These are phyloP conservation scores for Tympanuchus pallidicinctus DNA, from an alignment of 2,113 vertebrate species.

Conservation along the genomic window DNA sequence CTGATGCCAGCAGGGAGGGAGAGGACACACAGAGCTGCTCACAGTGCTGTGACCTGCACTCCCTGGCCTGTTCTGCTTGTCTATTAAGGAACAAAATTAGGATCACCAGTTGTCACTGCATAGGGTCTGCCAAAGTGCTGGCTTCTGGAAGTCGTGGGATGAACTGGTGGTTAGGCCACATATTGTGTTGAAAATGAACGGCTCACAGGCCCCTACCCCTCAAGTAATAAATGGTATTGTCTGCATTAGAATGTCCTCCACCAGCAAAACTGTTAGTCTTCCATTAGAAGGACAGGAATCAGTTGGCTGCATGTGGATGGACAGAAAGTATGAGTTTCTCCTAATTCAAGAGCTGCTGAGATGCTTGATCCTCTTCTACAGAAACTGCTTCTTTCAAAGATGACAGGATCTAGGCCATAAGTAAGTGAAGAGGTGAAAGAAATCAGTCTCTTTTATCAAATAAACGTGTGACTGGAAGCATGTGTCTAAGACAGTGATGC, in stretches of 20 bases:
- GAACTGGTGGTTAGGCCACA: background rate
- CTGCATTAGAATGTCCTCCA: background rate
- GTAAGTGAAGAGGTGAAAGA: background rate
- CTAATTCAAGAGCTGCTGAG: background rate
- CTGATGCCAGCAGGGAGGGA: background rate
- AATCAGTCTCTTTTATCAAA: constrained; percentile 1
- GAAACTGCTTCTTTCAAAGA: constrained; percentile 27
- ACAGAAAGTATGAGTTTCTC: background rate
- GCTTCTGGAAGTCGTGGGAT: background rate
- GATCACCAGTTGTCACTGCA: background rate
- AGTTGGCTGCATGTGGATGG: background rate
- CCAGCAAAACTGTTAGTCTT: background rate
- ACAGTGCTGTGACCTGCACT: background rate
- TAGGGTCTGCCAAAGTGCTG: background rate
- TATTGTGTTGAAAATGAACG: background rate
- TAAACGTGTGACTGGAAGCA: background rate
- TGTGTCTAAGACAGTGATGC: fast-evolving
- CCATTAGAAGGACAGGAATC: background rate
- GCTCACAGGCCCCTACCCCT: background rate
- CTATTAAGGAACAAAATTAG: background rate
- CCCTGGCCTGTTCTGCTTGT: background rate
- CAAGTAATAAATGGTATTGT: background rate
- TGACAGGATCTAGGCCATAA: background rate
- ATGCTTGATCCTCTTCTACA: background rate
- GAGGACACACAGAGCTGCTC: background rate